Conservation (phyloP, 2,797 vertebrate genomes). For the Neomorphus geoffroyi region DNA sequence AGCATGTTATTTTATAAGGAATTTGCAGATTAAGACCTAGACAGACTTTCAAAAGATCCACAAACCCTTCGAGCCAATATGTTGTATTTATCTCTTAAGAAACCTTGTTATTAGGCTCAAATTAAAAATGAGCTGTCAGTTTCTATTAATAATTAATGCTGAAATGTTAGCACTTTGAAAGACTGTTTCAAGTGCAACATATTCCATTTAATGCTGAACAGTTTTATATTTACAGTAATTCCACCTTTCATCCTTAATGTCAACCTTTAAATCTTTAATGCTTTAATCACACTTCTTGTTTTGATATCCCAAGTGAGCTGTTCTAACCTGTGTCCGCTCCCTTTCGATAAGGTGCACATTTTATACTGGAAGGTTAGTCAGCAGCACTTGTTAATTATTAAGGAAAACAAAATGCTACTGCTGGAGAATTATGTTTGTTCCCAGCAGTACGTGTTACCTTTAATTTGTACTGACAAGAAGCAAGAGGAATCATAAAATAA, state of each 20-base stretch:
- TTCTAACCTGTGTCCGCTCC: conserved; percentile 67
- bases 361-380: conserved; percentile 72
- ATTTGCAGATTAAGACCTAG: conserved; percentile 15
- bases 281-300: conserved; percentile 78
- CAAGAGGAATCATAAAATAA: conserved; percentile 74
- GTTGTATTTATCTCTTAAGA: conserved; percentile 75
- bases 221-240: conserved; percentile 81
- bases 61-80: background rate
- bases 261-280: conserved; percentile 82
- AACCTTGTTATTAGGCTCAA: conserved; percentile 74
- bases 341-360: conserved; percentile 68
- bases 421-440: conserved; percentile 79
- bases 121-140: conserved; percentile 79
- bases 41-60: conserved; percentile 46
- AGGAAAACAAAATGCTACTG: conserved; percentile 81
- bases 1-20: background rate
- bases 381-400: conserved; percentile 81
- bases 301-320: conserved; percentile 72
- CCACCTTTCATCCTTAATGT: conserved; percentile 78
- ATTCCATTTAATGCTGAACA: conserved; percentile 79
- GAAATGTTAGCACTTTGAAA: conserved; percentile 75
- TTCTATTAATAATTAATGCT: conserved; percentile 82
- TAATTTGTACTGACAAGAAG: conserved; percentile 78
- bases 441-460: conserved; percentile 76
- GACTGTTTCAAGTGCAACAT: conserved; percentile 74